These are phyloP conservation scores for Porites australiensis DNA, from an alignment of 64 coral and sea anemone species.

Conservation along the genomic window DNA sequence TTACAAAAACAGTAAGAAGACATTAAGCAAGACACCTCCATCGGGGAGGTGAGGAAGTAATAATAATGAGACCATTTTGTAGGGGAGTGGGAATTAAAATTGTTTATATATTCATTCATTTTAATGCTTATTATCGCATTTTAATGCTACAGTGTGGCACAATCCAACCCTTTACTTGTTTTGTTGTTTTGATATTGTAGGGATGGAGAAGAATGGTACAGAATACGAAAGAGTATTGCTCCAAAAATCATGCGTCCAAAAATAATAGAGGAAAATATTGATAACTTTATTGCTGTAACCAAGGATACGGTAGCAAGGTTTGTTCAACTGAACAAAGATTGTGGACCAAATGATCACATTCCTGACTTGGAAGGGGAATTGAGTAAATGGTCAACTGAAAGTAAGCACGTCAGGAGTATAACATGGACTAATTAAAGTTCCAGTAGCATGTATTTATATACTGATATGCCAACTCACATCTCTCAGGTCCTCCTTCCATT, in stretches of 20 bases:
- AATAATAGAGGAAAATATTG: constrained; percentile 30
- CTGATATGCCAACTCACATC: no score
- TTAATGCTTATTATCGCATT: no score
- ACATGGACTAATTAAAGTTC: no score
- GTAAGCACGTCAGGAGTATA: neutral
- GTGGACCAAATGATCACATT: constrained; percentile 13
- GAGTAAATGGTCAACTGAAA: neutral
- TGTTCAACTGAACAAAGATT: constrained; percentile 13
- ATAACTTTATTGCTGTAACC: constrained; percentile 15
- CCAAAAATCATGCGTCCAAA: constrained; percentile 42
- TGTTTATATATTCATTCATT: no score
- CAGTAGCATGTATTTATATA: no score
- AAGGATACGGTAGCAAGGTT: constrained; percentile 28
- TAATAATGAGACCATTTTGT: no score
- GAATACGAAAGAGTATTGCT: neutral
- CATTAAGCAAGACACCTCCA: no score
- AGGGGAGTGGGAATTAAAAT: no score
- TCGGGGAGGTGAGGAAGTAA: no score
- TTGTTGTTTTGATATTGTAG: neutral
- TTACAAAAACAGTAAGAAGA: no score
- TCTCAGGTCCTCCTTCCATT: no score
- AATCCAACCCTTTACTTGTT: neutral
- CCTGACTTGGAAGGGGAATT: constrained; percentile 37
- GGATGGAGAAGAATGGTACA: constrained; percentile 36
- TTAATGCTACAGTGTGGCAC: no score